These are phyloP conservation scores for Acrobasis suavella DNA, from an alignment of 2,888 invertebrate species.

Conservation along the genomic window DNA sequence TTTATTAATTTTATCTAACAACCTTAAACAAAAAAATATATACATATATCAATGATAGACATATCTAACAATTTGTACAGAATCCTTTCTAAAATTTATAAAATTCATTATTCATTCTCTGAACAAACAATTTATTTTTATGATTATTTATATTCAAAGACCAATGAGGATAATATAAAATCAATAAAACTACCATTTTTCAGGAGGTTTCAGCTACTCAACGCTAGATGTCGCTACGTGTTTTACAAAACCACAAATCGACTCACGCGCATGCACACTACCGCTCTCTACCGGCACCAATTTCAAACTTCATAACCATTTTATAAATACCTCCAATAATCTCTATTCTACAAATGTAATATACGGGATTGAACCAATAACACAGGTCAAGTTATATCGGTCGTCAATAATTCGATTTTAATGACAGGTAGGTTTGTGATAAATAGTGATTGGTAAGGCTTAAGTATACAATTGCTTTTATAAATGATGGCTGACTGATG, in stretches of 20 bases:
- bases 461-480: slow-evolving; percentile 62
- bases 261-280: slow-evolving; percentile 51
- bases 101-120: too few species aligned
- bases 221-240: slow-evolving; percentile 61
- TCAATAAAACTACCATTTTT: slow-evolving; percentile 9
- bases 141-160: too few species aligned
- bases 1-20: too few species aligned
- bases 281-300: slow-evolving; percentile 44
- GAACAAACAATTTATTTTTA: too few species aligned
- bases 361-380: neutral
- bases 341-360: slow-evolving; percentile 20
- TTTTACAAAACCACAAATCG: slow-evolving; percentile 25
- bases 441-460: slow-evolving; percentile 53
- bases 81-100: too few species aligned
- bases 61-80: too few species aligned
- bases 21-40: too few species aligned
- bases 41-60: too few species aligned
- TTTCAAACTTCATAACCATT: slow-evolving; percentile 31
- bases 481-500: slow-evolving; percentile 63
- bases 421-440: slow-evolving; percentile 57
- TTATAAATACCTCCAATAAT: slow-evolving; percentile 44
- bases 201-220: slow-evolving; percentile 48
- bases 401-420: slow-evolving; percentile 69
- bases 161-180: neutral
- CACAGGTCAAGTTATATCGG: slow-evolving; percentile 41